Evolutionary conservation across 2,888 invertebrate genomes (phyloP).

Genomic region (Eueremaeus valkanovi): DNA sequence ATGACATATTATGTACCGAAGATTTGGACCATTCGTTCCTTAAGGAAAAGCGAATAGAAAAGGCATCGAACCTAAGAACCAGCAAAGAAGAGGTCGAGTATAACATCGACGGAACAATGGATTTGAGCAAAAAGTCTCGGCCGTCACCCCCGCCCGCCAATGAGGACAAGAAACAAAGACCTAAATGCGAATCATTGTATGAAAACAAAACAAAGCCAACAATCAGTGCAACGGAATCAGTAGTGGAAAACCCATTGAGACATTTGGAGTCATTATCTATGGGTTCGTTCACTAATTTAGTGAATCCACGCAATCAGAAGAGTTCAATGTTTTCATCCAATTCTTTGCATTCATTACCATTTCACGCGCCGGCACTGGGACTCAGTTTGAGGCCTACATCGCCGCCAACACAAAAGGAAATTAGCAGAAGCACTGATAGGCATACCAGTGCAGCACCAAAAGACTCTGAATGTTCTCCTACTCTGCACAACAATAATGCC

Average conservation of each 20-base stretch:
- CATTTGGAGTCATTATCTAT: conserved; percentile 74
- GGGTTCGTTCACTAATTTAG: conserved; percentile 54
- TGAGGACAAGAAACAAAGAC: conserved; percentile 15
- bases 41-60: conserved; percentile 48
- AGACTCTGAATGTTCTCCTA: not conserved
- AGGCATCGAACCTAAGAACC: conserved; percentile 23
- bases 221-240: not conserved
- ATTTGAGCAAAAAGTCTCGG: conserved; percentile 36
- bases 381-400: conserved; percentile 49
- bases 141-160: not conserved
- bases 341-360: conserved; percentile 44
- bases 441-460: conserved; percentile 5
- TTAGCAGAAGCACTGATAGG: not conserved
- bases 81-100: not conserved
- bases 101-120: conserved; percentile 35
- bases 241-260: conserved; percentile 63
- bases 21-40: not conserved
- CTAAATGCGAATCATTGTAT: conserved; percentile 16
- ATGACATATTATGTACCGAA: conserved; percentile 36
- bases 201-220: conserved; percentile 1
- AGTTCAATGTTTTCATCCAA: conserved; percentile 39
- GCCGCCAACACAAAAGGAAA: conserved; percentile 16
- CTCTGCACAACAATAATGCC: not conserved
- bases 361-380: conserved; percentile 53
- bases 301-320: conserved; percentile 43